Evolutionary conservation across 2,113 vertebrate genomes (phyloP), one percentile per base, ranked within the genome.

Genomic region (Siphamia tubifer): DNA sequence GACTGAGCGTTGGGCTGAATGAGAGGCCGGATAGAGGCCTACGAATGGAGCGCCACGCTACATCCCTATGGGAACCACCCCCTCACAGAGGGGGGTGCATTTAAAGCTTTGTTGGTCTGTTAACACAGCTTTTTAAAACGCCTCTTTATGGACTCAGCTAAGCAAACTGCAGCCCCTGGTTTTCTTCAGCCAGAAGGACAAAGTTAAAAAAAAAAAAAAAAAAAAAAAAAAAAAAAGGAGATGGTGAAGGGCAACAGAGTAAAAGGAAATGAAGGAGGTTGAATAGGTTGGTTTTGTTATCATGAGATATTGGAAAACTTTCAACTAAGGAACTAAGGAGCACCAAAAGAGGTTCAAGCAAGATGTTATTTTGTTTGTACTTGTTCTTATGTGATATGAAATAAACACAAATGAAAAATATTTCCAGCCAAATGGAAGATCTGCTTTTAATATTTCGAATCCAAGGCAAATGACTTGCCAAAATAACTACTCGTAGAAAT

Each of bases 91-190:
- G 83, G 84, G 81, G 79, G 61, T 56, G 65, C 74, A 78, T 84
- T 89, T 88, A 85, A 73, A 82, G 84, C 84, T 86, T 89, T 87
- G 87, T 87, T 86, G 76, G 62, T 81, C 74, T 82, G 83, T 90
- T 90, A 89, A 85, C 86, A 82, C 81, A 82, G 81, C 81, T 82
- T 83, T 82, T 86, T 79, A 82, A 91, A 86, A 83, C 47, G 39
- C 77, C 84, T 84, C 82, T 90, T 89, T 84, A 90, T 89, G 84
- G 86, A 90, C 79, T 89, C 74, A 53, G 79, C 78, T 76, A 79
- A 83, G 75, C 81, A 86, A 88, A 86, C 84, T 68, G 74, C 64
- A 78, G 69, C 55, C 60, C 49, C 65, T 67, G 73, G 49, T 64
- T 79, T 79, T 83, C 73, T 52, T 40, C 40, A 10, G 17, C 64